Evolutionary conservation across 2,797 vertebrate species (phyloP), one percentile per base, ranked within the genome.

Genomic region (Brotula barbata): DNA sequence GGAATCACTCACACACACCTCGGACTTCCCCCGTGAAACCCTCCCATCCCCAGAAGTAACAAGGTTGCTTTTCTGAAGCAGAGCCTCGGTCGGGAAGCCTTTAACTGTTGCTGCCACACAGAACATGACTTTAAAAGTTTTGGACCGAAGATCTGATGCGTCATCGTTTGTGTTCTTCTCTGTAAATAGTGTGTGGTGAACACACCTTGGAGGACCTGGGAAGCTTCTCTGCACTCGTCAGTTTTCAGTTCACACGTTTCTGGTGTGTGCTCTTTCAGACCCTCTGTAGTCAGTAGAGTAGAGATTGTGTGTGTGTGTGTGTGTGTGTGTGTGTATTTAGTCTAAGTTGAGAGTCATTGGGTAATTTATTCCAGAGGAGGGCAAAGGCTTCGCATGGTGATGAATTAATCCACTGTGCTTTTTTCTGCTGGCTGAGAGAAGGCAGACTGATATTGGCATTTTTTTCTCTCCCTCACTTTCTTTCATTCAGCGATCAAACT

Each of bases 391-490:
- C 64, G 73, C 72, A 66, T 81, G 73, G 80, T 85, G 85, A 88
- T 89, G 86, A 90, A 89, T 89, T 87, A 89, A 87, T 90, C 85
- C 82, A 89, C 89, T 90, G 89, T 89, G 81, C 78, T 81, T 85
- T 85, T 28, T 84, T 77, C 74, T 78, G 62, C 76, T 58, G 71
- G 56, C 74, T 57, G 78, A 77, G 77, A 76, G 62, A 41, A 80
- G 45, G 20, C 43, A 78, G 58, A 77, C 77, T 83, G 78, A 83
- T 83, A 82, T 83, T 84, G 68, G 48, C 57, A 67, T 65, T 68
- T 65, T 64, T 48, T 34, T 22, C 15, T 43, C 34, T 36, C 45
- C 51, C 47, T 68, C 37, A 43, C 42, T 58, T 58, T 64, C 46
- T 75, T 66, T 77, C 57, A 54, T 74, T 75, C 54, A 39, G 31